A percentile compares a stretch with the other conserved stretches of the same genome.
Evolutionary conservation across 1,140 invertebrate species (phyloP).

Genomic region (Drosophila teissieri): DNA sequence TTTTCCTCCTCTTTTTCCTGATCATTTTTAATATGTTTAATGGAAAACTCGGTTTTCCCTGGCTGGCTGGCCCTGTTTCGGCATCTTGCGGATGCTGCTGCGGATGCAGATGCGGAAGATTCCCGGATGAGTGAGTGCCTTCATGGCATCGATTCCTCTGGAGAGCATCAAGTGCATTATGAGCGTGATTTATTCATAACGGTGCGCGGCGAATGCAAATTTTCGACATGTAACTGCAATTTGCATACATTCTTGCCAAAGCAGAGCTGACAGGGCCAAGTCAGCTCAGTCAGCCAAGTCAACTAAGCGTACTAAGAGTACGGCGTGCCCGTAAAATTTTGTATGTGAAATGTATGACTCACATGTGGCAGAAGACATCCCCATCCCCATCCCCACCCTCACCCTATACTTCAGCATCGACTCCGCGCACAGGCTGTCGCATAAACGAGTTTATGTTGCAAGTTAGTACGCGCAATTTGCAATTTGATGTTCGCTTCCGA

Average conservation of each 20-base stretch:
- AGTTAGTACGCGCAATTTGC: conserved; percentile 66
- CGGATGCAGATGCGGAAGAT: conserved; percentile 17
- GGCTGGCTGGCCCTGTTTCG: neutral
- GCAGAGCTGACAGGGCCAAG: conserved; percentile 28
- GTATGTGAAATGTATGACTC: conserved; percentile 37
- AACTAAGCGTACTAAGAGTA: conserved; percentile 50
- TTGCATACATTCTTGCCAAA: conserved; percentile 60
- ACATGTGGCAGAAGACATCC: conserved; percentile 22
- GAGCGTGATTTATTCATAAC: conserved; percentile 72
- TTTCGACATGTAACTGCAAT: conserved; percentile 67
- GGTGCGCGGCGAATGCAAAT: conserved; percentile 65
- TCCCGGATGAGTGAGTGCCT: conserved; percentile 30
- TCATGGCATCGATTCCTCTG: conserved; percentile 65
- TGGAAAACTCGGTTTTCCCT: conserved; percentile 38
- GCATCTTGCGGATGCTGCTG: conserved; percentile 25
- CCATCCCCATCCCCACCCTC: neutral
- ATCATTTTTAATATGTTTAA: conserved; percentile 63
- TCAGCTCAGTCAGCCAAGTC: conserved; percentile 29
- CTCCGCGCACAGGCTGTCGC: conserved; percentile 30
- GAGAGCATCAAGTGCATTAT: conserved; percentile 63
- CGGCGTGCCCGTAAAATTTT: conserved; percentile 45
- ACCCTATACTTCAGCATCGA: too few species aligned
- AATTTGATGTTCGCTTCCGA: conserved; percentile 57
- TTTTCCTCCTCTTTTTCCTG: conserved; percentile 5
- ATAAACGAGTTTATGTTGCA: conserved; percentile 68